A percentile compares a stretch with the other conserved stretches of the same genome.
phyloP scores from a whole-genome alignment of 1,140 invertebrate genomes.

The Radopholus similis region DNA sequence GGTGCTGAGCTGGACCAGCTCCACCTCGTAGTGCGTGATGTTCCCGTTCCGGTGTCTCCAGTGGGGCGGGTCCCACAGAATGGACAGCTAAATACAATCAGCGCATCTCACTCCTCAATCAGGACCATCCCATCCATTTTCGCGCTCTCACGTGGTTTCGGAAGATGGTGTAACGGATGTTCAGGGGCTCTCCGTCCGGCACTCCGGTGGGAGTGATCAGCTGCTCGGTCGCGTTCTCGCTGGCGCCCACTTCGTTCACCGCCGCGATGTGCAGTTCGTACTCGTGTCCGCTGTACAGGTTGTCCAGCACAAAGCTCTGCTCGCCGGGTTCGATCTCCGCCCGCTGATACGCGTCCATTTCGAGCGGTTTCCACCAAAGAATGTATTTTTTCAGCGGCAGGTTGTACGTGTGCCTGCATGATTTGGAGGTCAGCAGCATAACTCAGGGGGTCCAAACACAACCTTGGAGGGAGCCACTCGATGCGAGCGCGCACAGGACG shows the following conservation, averaged over 20 bases:
- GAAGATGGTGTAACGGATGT: slow-evolving; percentile 62
- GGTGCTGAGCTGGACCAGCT: slow-evolving; percentile 6
- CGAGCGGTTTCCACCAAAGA: slow-evolving; percentile 49
- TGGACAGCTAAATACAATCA: slow-evolving; percentile 59
- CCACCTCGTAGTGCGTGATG: slow-evolving; percentile 80
- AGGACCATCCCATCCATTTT: no score
- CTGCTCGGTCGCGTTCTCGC: slow-evolving; percentile 52
- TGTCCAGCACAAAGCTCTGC: slow-evolving; percentile 34
- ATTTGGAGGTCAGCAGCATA: neutral
- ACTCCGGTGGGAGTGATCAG: slow-evolving; percentile 54
- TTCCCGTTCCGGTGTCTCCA: slow-evolving; percentile 83
- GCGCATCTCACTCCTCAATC: no score
- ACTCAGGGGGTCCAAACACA: neutral
- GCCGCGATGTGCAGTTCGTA: slow-evolving; percentile 48
- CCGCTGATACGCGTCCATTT: slow-evolving; percentile 20
- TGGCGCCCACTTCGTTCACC: slow-evolving; percentile 43
- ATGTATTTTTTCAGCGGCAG: slow-evolving; percentile 41
- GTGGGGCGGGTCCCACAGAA: slow-evolving; percentile 84
- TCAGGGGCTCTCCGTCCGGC: slow-evolving; percentile 64
- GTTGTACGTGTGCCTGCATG: slow-evolving; percentile 29
- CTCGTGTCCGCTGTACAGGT: slow-evolving; percentile 53
- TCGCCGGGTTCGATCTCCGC: slow-evolving; percentile 41
- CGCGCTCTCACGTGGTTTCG: slow-evolving; percentile 51
- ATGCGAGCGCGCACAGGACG: slow-evolving; percentile 47
- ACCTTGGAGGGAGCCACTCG: slow-evolving; percentile 50